Conservation (phyloP, 2,888 invertebrate genomes). For the Dendrolimus pini region DNA sequence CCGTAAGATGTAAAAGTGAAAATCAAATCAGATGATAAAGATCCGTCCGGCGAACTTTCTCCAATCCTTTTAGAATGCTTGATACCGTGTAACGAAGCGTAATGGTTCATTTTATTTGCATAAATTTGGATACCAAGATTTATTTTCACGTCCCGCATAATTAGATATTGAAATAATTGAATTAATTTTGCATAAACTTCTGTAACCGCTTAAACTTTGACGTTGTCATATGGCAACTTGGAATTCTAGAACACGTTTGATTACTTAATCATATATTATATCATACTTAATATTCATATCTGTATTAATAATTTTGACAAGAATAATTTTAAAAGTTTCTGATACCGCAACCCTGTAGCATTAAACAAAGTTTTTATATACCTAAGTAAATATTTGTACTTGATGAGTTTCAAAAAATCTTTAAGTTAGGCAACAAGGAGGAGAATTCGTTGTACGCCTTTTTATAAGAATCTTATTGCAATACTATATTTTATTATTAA, state of each 20-base stretch:
- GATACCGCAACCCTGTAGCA: no score
- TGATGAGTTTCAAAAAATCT: no score
- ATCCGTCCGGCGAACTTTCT: constrained; percentile 42
- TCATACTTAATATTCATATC: no score
- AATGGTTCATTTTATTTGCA: constrained; percentile 65
- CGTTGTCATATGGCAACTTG: background rate
- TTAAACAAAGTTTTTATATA: no score
- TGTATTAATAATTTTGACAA: no score
- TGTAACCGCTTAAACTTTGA: background rate
- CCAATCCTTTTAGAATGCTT: constrained; percentile 51
- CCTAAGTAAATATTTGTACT: no score
- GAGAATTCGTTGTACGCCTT: no score
- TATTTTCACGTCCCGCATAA: constrained; percentile 46
- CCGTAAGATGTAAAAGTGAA: constrained; percentile 36
- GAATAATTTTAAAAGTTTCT: no score
- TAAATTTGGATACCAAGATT: constrained; percentile 60
- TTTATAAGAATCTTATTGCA: no score
- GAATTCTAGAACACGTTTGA: background rate
- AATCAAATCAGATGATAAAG: constrained; percentile 47
- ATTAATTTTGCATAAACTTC: constrained; percentile 5
- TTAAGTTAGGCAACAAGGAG: no score
- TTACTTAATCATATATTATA: background rate
- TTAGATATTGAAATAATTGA: constrained; percentile 6
- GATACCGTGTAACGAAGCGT: constrained; percentile 65
- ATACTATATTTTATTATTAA: no score